Base-by-base conservation (phyloP, 2,797 vertebrate genomes). In the Zenarchopterus dispar region DNA sequence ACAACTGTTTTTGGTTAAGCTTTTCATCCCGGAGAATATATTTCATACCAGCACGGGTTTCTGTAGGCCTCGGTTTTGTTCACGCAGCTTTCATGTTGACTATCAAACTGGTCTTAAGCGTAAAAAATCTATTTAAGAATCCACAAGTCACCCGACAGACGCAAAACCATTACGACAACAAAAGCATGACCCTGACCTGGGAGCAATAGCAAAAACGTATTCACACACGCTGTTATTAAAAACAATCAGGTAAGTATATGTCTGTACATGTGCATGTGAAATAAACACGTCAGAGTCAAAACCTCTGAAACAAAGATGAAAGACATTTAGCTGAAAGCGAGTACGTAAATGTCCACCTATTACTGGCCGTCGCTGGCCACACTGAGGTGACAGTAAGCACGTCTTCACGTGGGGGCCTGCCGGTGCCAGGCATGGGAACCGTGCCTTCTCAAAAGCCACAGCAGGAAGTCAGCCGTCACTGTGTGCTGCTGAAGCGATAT, bases 391-490 rank as follows among this genome's bases (percentile, higher is more conserved):
- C 58, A 62, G 73, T 52, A 69, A 87, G 66, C 63, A 76, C 5
- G 49, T 76, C 68, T 77, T 75, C 78, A 86, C 80, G 72, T 86
- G 80, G 59, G 61, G 67, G 63, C 24, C 51, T 72, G 66, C 28
- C 44, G 2, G 19, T 70, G 78, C 77, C 66, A 85, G 70, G 75
- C 86, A 82, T 80, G 84, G 84, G 86, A 91, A 73, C 76, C 77
- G 46, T 73, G 72, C 69, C 47, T 67, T 62, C 81, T 90, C n/a
- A 73, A 90, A 91, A 92, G 82, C 80, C 68, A 75, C 77, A 90
- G 78, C 85, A 89, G 89, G 91, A 93, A 93, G 88, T 81, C 44
- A 70, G 78, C 63, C 81, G 76, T 89, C 80, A 69, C 59, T 42
- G 49, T 67, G 60, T 58, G 36, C 73, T 72, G 77, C 64, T 64